Evolutionary conservation across 2,797 vertebrate genomes (phyloP), one percentile per base, ranked within the genome.

Genomic region (Enteromius unitaeniatus): DNA sequence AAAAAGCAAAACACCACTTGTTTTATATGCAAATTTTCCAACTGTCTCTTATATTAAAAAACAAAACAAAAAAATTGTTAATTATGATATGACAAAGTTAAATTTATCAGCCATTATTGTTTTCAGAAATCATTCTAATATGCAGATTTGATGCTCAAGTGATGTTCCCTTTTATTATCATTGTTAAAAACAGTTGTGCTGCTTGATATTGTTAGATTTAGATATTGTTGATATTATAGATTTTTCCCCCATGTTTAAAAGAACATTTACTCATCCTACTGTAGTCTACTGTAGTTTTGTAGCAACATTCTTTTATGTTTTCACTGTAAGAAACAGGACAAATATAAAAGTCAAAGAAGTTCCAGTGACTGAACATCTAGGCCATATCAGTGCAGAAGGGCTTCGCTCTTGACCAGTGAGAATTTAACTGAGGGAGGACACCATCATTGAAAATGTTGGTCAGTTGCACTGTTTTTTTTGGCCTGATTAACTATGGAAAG

Each of bases 371-470:
- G 34, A 70, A 58, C 15, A 80, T 55, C 64, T 69, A 55, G 64
- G 78, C 47, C 78, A 40, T 69, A 31, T 69, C 14, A 17, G 7
- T 64, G 45, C 45, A 53, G 78, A 68, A 42, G n/a, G 17, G 40
- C 49, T 42, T 15, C 3, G 0, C 31, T 58, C 37, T 69, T 72
- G 79, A 58, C 65, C 47, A 26, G 47, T 40, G 78, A 69, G 64
- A 79, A 69, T 79, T 15, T 68, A 79, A 68, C 8, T 65, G 42
- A 64, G 23, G n/a, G 78, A 80, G 65, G 15, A 80, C 65, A 40
- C 21, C 14, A 58, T 69, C 14, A 70, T 70, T 81, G 67, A 81
- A 69, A 81, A 70, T 81, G 67, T 58, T 80, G 47, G 65, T 70
- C 67, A 55, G 31, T 26, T 58, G 65, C 49, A 68, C 78, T 28